Evolutionary conservation across 64 coral and sea anemone species (phyloP), one percentile per base, ranked within the genome.

Genomic region (Porites australiensis): DNA sequence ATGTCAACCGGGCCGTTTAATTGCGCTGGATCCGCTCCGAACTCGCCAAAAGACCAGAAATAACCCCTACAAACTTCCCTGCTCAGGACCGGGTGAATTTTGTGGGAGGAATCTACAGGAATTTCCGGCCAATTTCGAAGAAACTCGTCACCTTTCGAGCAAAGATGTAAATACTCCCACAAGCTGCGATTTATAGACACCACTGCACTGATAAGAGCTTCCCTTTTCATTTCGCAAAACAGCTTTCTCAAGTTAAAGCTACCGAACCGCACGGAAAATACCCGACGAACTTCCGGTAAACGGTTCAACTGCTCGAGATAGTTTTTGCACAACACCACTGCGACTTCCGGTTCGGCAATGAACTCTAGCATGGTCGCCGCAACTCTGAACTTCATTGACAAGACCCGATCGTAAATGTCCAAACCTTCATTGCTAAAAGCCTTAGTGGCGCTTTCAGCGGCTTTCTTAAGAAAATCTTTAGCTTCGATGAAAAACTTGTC

Each of bases 391-490:
- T 95, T 92, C 94, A 95, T 95, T 3, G 94, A 89, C 52, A 95
- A 75, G 19, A 79, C 71, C 7, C 94, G 74, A 58, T 95, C 94
- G 44, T 87, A 95, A 21, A 86, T 86, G 8, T 86, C 75, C 71
- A 95, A 82, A 21, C 82, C 94, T 50, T 92, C 94, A 44, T 95
- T 95, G 49, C 82, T 91, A 51, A 95, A 95, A 23, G 94, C 94
- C 12, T 59, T 50, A 4, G 90, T 90, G 0, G 94, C 94, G 57
- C 75, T 65, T 27, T 88, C 86, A 8, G 73, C 76, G 21, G 94
- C 94, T n/a, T 66, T 79, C 11, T 54, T 92, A 67, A 95, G 86
- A 13, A 77, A 92, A 13, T 91, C 82, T 62, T 91, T 95, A 11
- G 94, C 94, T 72, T 78, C 82, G 16, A 66, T 47, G 52, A 91